phyloP scores from a whole-genome alignment of 2,888 invertebrate species.

The Lepidonotus clava region DNA sequence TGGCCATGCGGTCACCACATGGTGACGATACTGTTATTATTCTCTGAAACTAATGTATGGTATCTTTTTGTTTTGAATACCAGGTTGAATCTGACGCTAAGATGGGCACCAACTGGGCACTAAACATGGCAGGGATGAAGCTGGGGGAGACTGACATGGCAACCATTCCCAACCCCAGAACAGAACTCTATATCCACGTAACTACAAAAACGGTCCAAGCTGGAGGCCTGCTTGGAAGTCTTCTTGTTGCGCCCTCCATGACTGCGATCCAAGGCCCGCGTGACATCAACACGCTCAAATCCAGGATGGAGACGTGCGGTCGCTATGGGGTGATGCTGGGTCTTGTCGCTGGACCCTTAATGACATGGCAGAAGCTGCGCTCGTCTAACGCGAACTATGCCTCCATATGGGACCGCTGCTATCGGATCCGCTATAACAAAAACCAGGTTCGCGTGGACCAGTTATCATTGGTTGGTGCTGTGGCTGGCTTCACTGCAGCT shows the following conservation, averaged over 20 bases:
- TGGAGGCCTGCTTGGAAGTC: constrained; percentile 60
- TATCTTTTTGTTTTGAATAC: too few relatives aligned
- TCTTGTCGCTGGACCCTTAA: constrained; percentile 61
- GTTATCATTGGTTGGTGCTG: constrained; percentile 58
- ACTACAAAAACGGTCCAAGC: constrained; percentile 62
- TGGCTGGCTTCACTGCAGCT: constrained; percentile 57
- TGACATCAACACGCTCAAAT: constrained; percentile 52
- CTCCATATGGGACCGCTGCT: constrained; percentile 59
- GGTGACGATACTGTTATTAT: too few relatives aligned
- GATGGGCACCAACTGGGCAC: constrained; percentile 25
- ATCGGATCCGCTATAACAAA: constrained; percentile 65
- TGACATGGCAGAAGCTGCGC: constrained; percentile 35
- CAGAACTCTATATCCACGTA: constrained; percentile 65
- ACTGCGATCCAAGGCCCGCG: constrained; percentile 3
- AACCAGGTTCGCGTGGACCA: constrained; percentile 65
- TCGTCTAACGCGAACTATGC: not conserved
- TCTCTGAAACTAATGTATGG: too few relatives aligned
- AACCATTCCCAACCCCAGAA: constrained; percentile 77
- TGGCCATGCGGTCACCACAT: too few relatives aligned
- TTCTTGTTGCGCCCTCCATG: constrained; percentile 59
- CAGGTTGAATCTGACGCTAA: too few relatives aligned
- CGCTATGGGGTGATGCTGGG: constrained; percentile 61
- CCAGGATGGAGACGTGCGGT: constrained; percentile 59
- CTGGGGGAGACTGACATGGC: constrained; percentile 84
- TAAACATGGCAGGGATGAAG: constrained; percentile 54